Conservation (phyloP, 2,888 invertebrate genomes). For the Drosophila mayaguana region DNA sequence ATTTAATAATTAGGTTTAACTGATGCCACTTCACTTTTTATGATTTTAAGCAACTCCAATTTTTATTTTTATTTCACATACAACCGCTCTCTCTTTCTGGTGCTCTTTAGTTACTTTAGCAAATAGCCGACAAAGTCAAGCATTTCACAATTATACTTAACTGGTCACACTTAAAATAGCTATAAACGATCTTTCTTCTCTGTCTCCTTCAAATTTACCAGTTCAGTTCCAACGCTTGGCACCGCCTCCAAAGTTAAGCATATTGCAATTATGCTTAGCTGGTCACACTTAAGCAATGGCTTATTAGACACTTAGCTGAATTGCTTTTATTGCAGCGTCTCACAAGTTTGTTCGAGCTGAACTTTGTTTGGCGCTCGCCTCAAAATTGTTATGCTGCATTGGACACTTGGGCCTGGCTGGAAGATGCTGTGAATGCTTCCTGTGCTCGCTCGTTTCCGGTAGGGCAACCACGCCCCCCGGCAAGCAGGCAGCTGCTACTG, state of each 20-base stretch:
- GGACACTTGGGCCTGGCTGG: constrained; percentile 19
- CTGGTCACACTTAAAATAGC: constrained; percentile 17
- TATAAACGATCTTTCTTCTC: neutral
- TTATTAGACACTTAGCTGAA: constrained; percentile 15
- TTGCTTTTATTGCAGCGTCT: constrained; percentile 31
- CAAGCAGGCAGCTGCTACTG: constrained; percentile 1
- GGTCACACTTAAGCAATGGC: constrained; percentile 20
- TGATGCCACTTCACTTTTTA: neutral
- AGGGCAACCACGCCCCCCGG: constrained; percentile 6
- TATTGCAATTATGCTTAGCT: constrained; percentile 24
- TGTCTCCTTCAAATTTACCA: too few relatives aligned
- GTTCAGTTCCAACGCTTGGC: neutral
- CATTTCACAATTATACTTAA: constrained; percentile 20
- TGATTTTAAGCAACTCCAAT: neutral
- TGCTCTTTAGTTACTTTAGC: neutral
- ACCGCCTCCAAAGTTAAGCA: constrained; percentile 8
- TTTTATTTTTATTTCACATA: neutral
- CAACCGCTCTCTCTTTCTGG: neutral
- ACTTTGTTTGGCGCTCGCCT: constrained; percentile 32
- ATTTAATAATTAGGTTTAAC: neutral
- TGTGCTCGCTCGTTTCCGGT: constrained; percentile 60
- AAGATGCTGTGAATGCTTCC: constrained; percentile 65
- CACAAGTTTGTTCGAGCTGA: constrained; percentile 21
- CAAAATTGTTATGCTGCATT: constrained; percentile 32
- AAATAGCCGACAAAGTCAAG: neutral